Evolutionary conservation across 2,888 invertebrate species (phyloP), one percentile per base, ranked within the genome.

Genomic region (Tenthredo scrophulariae): DNA sequence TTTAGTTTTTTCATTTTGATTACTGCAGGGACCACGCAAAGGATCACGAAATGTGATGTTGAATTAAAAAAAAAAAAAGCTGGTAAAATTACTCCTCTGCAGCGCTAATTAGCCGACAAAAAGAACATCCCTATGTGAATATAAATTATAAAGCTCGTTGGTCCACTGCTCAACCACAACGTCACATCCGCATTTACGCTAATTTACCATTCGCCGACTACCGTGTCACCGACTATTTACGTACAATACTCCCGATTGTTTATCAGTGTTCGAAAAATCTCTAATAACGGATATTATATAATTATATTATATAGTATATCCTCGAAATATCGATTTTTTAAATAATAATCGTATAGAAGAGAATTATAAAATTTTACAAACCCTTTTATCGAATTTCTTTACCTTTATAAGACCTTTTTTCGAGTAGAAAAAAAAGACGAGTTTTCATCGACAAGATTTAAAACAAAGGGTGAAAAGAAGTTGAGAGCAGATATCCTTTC

Each of bases 101-200:
- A 79, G 33, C 13, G 62, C 26, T 58, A 80, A 80, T 62, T 80
- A 62, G 10, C n/a, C 58, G 15, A 62, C 37, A 37, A 80, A 62
- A 80, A 40, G 40, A 22, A 62, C 80, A 40, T 62, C n/a, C 10
- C 15, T 50, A n/a, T 33, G 33, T 80, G 50, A 80, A 80, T 18
- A 22, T 80, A 40, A 80, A 80, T 80, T 37, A 40, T 62, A 40
- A 80, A 80, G 80, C 80, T 62, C 80, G 58, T 86, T 43, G 79
- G 85, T 87, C 85, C 79, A 86, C 65, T 80, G 79, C 67, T 65
- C 65, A 65, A 85, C 77, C 85, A 86, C 89, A 88, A 92, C 92
- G 92, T 92, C 92, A 92, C 92, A 88, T 92, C 92, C 92, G 92
- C 92, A 92, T 92, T 92, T 92, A 88, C 90, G 90, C 89, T 92